Base-by-base conservation (phyloP, 1,140 invertebrate species). In the Papilio polyxenes region DNA sequence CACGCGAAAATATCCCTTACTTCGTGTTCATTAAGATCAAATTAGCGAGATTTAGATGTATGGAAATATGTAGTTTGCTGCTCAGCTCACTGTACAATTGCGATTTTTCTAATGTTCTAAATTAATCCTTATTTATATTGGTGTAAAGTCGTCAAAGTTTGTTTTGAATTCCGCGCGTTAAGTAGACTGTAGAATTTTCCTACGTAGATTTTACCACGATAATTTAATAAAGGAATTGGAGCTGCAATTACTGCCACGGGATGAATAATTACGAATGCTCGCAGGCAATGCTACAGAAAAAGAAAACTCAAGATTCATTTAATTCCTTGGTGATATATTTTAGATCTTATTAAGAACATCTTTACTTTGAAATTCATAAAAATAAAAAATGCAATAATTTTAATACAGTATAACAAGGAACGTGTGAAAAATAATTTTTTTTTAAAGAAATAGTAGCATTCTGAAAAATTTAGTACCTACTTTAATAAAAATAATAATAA, bases 131-230 rank as follows among this genome's bases (percentile, higher is more conserved):
- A 80, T 44, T n/a, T 20, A 44, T 37, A 69, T 65, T 17, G 9
- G 13, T n/a, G 49, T 65, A 65, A 40, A 59, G 40, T 48, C 59
- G 48, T 31, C 17, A 40, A 40, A 37, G 65, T 65, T 65, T 53
- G 17, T 48, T 48, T 69, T 65, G 59, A 65, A 80, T 80, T 65
- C 78, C 78, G n/a, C 40, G 78, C 62, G 78, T 80, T 59, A 80
- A 80, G 2, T 65, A 80, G 78, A 80, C 56, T 59, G 76, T 62
- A 78, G 37, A 69, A 78, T 78, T 62, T 78, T 78, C 51, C 76
- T 62, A 62, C 53, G 51, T 80, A 62, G 77, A 80, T 80, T 80
- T 80, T 80, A 65, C 56, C 77, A 80, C 78, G 56, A 80, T 80
- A 65, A 80, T 65, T 69, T 65, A 80, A 48, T 80, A 51, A 77